Percentiles rank a stretch among this genome's conserved stretches.
Evolutionary conservation across 2,888 invertebrate species (phyloP).

Genomic region (Glyphotaelius pellucidus): DNA sequence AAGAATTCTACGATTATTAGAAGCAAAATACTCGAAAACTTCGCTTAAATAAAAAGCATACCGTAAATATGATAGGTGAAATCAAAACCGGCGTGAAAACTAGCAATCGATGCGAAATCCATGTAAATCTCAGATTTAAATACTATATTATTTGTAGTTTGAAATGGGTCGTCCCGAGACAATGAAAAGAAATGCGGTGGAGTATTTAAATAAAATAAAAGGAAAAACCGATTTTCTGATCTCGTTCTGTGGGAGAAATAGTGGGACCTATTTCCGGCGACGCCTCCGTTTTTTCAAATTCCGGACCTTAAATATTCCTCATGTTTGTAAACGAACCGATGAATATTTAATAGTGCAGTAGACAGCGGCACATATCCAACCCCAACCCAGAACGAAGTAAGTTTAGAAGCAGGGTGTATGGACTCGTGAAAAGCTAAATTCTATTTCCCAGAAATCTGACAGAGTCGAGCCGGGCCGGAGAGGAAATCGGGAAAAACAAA

Average conservation of each 20-base stretch:
- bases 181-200: not conserved
- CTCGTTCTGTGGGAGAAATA: not conserved
- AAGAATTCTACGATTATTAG: not conserved
- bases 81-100: not conserved
- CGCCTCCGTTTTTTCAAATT: not conserved
- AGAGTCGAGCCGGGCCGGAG: not conserved
- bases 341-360: conserved; percentile 13
- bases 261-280: not conserved
- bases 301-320: conserved; percentile 5
- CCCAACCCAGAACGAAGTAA: not conserved
- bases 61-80: not conserved
- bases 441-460: not conserved
- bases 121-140: not conserved
- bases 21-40: not conserved
- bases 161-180: not conserved
- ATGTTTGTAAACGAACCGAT: conserved; percentile 31
- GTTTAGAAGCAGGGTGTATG: not conserved
- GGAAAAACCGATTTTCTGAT: not conserved
- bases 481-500: not conserved
- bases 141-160: not conserved
- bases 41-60: not conserved
- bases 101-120: not conserved
- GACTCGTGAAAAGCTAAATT: not conserved
- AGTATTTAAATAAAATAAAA: not conserved
- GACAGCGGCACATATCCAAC: not conserved